phyloP scores from a whole-genome alignment of 2,113 vertebrate genomes.

The Nicator chloris region DNA sequence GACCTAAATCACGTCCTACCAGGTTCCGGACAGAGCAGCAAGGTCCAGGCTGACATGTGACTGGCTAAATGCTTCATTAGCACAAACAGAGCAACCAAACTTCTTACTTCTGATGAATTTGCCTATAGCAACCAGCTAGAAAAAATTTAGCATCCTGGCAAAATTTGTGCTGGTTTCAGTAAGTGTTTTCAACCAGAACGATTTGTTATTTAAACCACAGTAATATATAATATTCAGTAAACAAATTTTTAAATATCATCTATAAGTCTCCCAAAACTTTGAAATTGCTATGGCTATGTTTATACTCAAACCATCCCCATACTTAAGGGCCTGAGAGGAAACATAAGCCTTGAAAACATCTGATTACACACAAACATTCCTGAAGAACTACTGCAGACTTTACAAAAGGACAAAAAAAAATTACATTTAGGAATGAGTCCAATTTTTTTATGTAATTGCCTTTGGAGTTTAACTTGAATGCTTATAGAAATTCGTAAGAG shows the following conservation, averaged over 20 bases:
- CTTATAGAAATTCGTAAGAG: neutral
- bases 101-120: neutral
- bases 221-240: neutral
- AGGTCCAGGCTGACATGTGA: neutral
- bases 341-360: neutral
- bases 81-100: neutral
- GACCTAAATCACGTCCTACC: neutral
- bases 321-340: neutral
- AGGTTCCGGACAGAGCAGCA: neutral
- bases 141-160: neutral
- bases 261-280: neutral
- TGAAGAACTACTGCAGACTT: constrained; percentile 4
- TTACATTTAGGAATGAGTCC: neutral
- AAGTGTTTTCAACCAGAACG: neutral
- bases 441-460: neutral
- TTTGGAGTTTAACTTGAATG: neutral
- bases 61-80: neutral
- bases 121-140: neutral
- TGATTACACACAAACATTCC: constrained; percentile 5
- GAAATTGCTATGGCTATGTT: neutral
- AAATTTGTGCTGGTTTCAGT: neutral
- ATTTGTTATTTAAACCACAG: neutral
- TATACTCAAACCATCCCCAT: neutral
- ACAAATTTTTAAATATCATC: neutral
- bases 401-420: neutral